A percentile compares a stretch with the other conserved stretches of the same genome.
These are phyloP conservation scores for Corythaeola cristata DNA, from an alignment of 2,113 vertebrate species.

Conservation along the genomic window DNA sequence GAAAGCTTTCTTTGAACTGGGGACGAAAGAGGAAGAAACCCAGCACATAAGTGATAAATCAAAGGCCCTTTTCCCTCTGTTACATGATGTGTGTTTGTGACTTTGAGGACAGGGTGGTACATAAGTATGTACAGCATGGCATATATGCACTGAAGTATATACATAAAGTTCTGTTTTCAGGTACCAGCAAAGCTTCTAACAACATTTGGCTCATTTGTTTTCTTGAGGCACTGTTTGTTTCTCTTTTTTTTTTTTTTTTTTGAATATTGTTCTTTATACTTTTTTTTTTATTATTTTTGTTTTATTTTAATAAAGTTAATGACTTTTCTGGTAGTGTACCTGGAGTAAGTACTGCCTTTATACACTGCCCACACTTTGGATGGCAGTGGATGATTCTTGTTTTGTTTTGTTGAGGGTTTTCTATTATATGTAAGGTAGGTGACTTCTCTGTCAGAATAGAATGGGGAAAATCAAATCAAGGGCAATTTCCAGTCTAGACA, in stretches of 20 bases:
- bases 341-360: neutral
- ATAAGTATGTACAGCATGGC: accelerated
- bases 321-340: neutral
- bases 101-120: neutral
- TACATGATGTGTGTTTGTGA: neutral
- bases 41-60: neutral
- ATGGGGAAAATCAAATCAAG: neutral
- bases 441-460: neutral
- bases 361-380: neutral
- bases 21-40: neutral
- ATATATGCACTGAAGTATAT: neutral
- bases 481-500: neutral
- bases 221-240: neutral
- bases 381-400: neutral
- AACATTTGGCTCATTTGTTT: neutral
- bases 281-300: neutral
- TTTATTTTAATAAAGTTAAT: neutral
- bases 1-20: neutral
- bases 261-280: neutral
- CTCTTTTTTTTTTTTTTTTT: too few relatives aligned
- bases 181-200: neutral
- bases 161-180: neutral
- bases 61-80: neutral
- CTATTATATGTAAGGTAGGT: neutral
- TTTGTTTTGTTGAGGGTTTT: neutral